These are phyloP conservation scores for Micromys minutus DNA, from an alignment of 2,113 vertebrate species.

Conservation along the genomic window DNA sequence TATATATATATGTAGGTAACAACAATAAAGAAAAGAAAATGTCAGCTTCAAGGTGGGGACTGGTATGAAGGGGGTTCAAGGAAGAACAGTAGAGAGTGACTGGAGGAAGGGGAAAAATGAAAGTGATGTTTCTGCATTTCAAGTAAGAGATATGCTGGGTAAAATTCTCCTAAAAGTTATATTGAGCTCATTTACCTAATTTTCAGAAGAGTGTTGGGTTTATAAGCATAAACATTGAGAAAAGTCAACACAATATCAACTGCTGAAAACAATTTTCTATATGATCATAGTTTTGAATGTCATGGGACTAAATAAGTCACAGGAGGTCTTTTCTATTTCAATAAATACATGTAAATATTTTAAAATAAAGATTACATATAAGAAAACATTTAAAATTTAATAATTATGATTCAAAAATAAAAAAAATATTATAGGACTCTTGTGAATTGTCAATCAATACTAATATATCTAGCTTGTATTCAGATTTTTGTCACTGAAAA, in stretches of 20 bases:
- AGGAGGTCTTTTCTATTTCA: not conserved
- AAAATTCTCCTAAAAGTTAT: not conserved
- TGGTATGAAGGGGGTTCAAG: not conserved
- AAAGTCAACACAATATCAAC: not conserved
- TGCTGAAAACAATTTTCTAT: not conserved
- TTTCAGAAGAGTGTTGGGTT: not conserved
- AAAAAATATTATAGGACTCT: not conserved
- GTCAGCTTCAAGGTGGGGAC: not conserved
- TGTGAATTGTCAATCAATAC: not conserved
- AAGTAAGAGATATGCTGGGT: not conserved
- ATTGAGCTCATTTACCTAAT: not conserved
- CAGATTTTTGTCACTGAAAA: not conserved
- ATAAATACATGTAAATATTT: not conserved
- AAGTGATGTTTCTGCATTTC: not conserved
- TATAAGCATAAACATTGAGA: not conserved
- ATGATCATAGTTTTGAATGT: not conserved
- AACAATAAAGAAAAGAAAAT: not conserved
- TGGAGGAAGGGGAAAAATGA: not conserved
- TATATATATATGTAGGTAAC: not conserved
- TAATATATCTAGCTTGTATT: not conserved
- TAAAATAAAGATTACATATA: not conserved
- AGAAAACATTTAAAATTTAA: not conserved
- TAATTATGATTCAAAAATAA: not conserved
- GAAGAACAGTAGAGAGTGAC: not conserved
- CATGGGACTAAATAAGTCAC: not conserved